Base-by-base conservation (phyloP, 2,888 invertebrate species). In the Anoplius nigerrimus region DNA sequence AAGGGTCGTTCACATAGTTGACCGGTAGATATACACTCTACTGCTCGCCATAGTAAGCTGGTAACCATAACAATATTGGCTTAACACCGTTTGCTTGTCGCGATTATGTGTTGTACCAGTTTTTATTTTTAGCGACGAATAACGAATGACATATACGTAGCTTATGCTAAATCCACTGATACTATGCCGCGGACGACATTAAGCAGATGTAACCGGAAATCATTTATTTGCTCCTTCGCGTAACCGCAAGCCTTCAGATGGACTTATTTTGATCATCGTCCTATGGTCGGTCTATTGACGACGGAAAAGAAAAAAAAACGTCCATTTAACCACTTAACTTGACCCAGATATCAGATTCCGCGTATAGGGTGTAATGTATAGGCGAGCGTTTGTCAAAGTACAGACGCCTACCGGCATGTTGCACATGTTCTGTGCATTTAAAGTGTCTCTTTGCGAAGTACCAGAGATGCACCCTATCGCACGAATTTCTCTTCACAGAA, bases 11-110 rank as follows among this genome's bases (percentile, higher is more conserved):
- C 22, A 52, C 21, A 34, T 18, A 65, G 13, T 78, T 76, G 64
- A 62, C 66, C 72, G 64, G 61, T 79, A 69, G 48, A 78, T 75
- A 71, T 66, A 68, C 22, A 51, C 71, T 70, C 53, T 53, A 46
- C 58, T 56, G 66, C 69, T 69, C 69, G 62, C 59, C 57, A 69
- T 51, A 73, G 79, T 43, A 76, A 74, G 72, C 62, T 70, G 71
- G 85, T 87, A 81, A 84, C 84, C 83, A 82, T 87, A 84, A 85
- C 87, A 83, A 82, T 71, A 87, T 88, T 84, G 87, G 83, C 81
- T 84, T 78, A 87, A 87, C 83, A 84, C 66, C 61, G 70, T 72
- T 72, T 68, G 53, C 67, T 72, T 62, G 51, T 71, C 73, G 63
- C 66, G 62, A 71, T 34, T 68, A 62, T 66, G 51, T 62, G 52